Evolutionary conservation across 2,888 invertebrate genomes (phyloP).

Genomic region (Trichogramma dendrolimi): DNA sequence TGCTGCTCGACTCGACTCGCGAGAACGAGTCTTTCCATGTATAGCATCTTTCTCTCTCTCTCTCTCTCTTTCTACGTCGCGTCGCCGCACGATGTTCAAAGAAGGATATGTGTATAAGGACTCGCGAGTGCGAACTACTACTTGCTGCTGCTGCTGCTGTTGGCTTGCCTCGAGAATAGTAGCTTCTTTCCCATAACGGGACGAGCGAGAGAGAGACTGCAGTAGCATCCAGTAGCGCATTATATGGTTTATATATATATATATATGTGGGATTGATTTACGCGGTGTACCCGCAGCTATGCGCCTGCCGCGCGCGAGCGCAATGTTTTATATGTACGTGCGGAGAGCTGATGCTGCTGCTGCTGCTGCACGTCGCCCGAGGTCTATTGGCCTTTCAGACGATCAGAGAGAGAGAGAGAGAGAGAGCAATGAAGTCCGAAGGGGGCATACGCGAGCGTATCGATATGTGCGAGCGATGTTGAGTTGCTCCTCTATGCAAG

Average conservation of each 20-base stretch:
- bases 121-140: background rate
- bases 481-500: background rate
- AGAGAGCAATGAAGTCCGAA: no score
- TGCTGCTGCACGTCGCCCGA: background rate
- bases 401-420: no score
- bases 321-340: background rate
- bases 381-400: background rate
- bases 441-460: background rate
- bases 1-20: no score
- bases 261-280: slow-evolving; percentile 18
- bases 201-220: background rate
- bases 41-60: background rate
- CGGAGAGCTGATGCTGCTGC: background rate
- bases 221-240: background rate
- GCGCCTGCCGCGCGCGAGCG: background rate
- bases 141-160: background rate
- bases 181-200: slow-evolving; percentile 20
- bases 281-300: slow-evolving; percentile 3
- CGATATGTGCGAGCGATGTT: slow-evolving; percentile 4
- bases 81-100: no score
- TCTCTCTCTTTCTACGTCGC: slow-evolving; percentile 5
- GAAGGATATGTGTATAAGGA: background rate
- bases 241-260: background rate
- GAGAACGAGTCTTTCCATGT: no score
- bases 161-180: no score